These are phyloP conservation scores for Strix aluco DNA, from an alignment of 2,113 vertebrate genomes.

Conservation along the genomic window DNA sequence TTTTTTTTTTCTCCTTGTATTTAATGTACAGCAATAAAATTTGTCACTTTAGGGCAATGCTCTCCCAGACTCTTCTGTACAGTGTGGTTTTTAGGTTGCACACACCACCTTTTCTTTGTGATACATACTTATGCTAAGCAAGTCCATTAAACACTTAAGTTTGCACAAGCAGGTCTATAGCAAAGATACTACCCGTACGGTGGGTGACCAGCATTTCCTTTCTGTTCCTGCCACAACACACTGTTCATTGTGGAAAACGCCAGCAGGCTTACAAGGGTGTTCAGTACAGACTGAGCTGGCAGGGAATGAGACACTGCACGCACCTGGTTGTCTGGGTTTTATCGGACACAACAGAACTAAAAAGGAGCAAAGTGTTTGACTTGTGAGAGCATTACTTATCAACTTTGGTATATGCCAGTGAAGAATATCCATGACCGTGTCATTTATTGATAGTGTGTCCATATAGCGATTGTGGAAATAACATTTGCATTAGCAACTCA, in stretches of 20 bases:
- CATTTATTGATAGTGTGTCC: neutral
- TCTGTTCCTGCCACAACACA: neutral
- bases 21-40: neutral
- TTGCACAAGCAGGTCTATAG: neutral
- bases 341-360: no score
- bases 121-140: neutral
- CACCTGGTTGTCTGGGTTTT: no score
- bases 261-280: fast-evolving
- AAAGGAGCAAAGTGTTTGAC: neutral
- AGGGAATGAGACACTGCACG: fast-evolving
- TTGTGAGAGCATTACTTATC: neutral
- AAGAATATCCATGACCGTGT: neutral
- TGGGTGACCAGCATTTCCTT: neutral
- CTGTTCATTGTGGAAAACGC: fast-evolving
- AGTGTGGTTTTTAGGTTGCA: neutral
- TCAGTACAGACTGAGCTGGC: neutral
- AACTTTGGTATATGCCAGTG: neutral
- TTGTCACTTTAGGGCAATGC: neutral
- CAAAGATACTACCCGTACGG: fast-evolving
- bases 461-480: neutral
- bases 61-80: neutral
- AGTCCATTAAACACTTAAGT: neutral
- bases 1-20: neutral
- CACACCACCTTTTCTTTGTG: no score
- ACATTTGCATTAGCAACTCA: neutral